Evolutionary conservation across 64 coral and sea anemone species (phyloP).

Genomic region (Pocillopora damicornis): DNA sequence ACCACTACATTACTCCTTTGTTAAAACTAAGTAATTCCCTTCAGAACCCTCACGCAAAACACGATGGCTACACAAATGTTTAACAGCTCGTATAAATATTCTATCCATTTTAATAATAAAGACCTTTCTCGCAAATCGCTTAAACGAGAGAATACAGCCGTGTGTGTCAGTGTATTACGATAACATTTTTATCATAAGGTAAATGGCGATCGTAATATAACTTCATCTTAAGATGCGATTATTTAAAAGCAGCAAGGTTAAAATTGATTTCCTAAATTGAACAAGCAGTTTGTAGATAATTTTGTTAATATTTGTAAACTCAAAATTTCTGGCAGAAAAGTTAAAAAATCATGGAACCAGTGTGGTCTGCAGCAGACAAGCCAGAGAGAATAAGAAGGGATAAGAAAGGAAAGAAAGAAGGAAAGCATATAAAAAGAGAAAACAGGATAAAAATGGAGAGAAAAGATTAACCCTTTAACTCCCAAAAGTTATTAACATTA

Average conservation of each 20-base stretch:
- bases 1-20: no score
- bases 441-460: neutral
- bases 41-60: neutral
- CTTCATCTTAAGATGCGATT: neutral
- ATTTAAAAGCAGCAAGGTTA: no score
- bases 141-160: neutral
- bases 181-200: neutral
- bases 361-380: no score
- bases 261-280: no score
- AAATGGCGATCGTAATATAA: neutral
- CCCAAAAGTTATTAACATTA: no score
- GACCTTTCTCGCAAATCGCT: neutral
- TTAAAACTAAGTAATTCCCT: no score
- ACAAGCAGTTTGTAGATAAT: no score
- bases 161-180: neutral
- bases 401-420: neutral
- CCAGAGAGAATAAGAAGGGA: neutral
- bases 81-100: neutral
- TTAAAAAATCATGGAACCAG: neutral
- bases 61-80: neutral
- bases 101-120: neutral
- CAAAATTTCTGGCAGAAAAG: neutral
- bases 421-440: neutral
- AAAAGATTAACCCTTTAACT: neutral
- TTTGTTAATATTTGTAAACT: no score